A percentile compares a stretch with the other conserved stretches of the same genome.
These are phyloP conservation scores for Shargacucullia verbasci DNA, from an alignment of 2,888 invertebrate genomes.

Conservation along the genomic window DNA sequence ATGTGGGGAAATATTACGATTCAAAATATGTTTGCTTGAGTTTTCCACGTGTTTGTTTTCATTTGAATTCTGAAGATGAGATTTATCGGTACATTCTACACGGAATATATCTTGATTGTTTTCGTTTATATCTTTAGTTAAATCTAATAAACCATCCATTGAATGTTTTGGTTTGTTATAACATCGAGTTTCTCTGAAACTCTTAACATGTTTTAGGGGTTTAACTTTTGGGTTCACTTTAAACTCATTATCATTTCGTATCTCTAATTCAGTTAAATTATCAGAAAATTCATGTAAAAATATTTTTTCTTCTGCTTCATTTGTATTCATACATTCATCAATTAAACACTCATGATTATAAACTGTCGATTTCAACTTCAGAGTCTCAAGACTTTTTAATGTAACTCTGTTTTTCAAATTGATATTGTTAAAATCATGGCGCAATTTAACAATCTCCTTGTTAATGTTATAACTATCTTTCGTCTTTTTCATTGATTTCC, in stretches of 20 bases:
- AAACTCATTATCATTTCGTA: constrained; percentile 70
- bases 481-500: constrained; percentile 66
- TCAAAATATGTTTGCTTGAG: constrained; percentile 21
- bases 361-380: constrained; percentile 53
- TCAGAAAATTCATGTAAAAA: constrained; percentile 62
- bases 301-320: constrained; percentile 59
- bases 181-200: constrained; percentile 41
- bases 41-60: constrained; percentile 25
- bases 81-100: constrained; percentile 58
- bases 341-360: constrained; percentile 52
- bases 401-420: constrained; percentile 73
- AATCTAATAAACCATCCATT: constrained; percentile 44
- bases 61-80: constrained; percentile 21
- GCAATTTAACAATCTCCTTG: constrained; percentile 74
- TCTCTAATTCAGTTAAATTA: constrained; percentile 64
- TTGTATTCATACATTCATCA: constrained; percentile 56
- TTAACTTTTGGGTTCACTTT: constrained; percentile 65
- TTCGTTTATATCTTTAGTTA: constrained; percentile 53
- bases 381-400: constrained; percentile 62
- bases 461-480: constrained; percentile 67
- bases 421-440: constrained; percentile 69
- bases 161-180: constrained; percentile 31
- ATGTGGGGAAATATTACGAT: constrained; percentile 16
- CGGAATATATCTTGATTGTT: constrained; percentile 57
- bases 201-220: constrained; percentile 44